Base-by-base conservation (phyloP, 2,888 invertebrate species). In the Rotaria sp. region DNA sequence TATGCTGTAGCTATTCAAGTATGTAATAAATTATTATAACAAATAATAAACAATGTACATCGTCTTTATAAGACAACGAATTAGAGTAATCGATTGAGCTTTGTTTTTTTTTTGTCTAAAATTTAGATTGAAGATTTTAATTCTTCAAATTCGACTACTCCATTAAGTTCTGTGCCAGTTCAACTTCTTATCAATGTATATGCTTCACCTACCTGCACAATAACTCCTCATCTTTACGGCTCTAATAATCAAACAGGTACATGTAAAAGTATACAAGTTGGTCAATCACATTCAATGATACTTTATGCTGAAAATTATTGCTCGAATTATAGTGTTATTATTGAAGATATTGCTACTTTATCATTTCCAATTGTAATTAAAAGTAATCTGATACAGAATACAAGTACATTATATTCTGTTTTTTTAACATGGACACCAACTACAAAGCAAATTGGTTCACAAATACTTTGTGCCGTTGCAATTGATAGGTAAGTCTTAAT, bases 1-100 rank as follows among this genome's bases (percentile, higher is more conserved):
- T 80, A 80, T 80, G 80, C 80, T 41, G 45, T 80, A 15, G 80
- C 80, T 45, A 80, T 80, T 80, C 80, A 45, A 10, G 80, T 80
- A 57, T 2, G 48, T 52, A 24, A 1, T 48, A 48, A 48, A 11
- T 11, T 15, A 15, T 13, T 48, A 8, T 2, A 48, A 13, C 2
- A 45, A 2, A 48, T 48, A 48, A 7, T 48, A 48, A 48, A 48
- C 11, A 11, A 48, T 15, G 1, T 24, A 7, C 2, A 52, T 52
- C 52, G 0, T 8, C 4, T 10, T 24, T 5, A 4, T 5, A 24
- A 24, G 11, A 24, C 5, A 52, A 24, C 5, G 24, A 52, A 24
- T 52, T 2, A 52, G 24, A 52, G 24, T 24, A 21, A 52, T 24
- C 52, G 8, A 52, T 3, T 24, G 0, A 52, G 4, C 50, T 18